These are phyloP conservation scores for Acromyrmex heyeri DNA, from an alignment of 1,140 invertebrate genomes.

Conservation along the genomic window DNA sequence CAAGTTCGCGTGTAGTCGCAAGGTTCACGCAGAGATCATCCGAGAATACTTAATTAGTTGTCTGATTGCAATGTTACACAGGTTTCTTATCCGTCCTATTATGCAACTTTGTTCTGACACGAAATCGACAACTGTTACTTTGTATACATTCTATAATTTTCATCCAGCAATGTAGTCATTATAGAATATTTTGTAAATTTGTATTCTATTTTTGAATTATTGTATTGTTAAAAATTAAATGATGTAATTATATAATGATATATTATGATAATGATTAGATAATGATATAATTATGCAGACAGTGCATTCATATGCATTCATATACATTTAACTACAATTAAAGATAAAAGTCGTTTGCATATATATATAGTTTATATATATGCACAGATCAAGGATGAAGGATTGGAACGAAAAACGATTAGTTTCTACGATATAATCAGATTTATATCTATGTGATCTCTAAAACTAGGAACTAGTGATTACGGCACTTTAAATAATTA, in stretches of 20 bases:
- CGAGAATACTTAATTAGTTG: slow-evolving; percentile 67
- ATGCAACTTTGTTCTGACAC: slow-evolving; percentile 43
- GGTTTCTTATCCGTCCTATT: slow-evolving; percentile 48
- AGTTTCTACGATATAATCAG: not conserved
- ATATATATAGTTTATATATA: not conserved
- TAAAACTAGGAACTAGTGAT: not conserved
- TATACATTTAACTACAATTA: too few species aligned
- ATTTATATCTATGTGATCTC: not conserved
- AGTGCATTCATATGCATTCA: not conserved
- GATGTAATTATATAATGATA: not conserved
- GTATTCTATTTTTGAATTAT: not conserved
- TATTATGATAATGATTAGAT: too few species aligned
- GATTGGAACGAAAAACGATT: not conserved
- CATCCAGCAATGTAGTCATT: not conserved
- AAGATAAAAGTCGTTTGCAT: not conserved
- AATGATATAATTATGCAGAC: not conserved
- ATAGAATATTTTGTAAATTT: not conserved
- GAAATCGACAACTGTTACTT: slow-evolving; percentile 24
- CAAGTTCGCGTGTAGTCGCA: slow-evolving; percentile 68
- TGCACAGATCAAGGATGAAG: not conserved
- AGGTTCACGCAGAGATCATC: slow-evolving; percentile 61
- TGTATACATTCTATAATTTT: slow-evolving; percentile 16
- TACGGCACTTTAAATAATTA: not conserved
- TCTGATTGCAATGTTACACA: slow-evolving; percentile 39
- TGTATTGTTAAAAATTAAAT: not conserved